A percentile compares a stretch with the other conserved stretches of the same genome.
Evolutionary conservation across 2,888 invertebrate species (phyloP).

Genomic region (Glyphotaelius pellucidus): DNA sequence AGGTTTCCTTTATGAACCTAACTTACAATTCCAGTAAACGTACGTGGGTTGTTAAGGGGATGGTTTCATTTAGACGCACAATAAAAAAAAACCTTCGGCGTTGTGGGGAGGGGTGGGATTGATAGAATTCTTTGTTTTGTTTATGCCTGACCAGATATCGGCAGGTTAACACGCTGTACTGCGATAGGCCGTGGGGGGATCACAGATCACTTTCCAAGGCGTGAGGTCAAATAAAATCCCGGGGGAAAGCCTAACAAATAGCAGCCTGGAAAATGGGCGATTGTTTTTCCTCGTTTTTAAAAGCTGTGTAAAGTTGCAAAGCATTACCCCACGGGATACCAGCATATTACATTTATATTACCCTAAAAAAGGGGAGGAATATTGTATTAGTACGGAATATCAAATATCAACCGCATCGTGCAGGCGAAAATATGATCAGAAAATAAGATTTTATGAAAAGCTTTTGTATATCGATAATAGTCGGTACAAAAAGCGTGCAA

Average conservation of each 20-base stretch:
- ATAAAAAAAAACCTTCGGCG: neutral
- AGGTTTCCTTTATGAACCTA: neutral
- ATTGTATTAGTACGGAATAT: neutral
- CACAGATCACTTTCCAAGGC: conserved; percentile 41
- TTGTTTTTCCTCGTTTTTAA: conserved; percentile 47
- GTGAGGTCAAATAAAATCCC: conserved; percentile 34
- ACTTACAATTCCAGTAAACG: neutral
- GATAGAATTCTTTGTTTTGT: neutral
- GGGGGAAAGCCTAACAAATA: conserved; percentile 62
- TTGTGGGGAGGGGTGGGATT: neutral
- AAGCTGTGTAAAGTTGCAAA: conserved; percentile 47
- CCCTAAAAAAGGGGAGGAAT: neutral
- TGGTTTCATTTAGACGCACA: neutral
- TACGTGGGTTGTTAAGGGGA: neutral
- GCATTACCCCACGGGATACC: conserved; percentile 31
- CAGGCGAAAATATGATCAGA: neutral
- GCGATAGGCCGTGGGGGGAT: conserved; percentile 29
- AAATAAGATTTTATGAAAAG: neutral
- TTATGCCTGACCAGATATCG: neutral
- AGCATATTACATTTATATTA: conserved; percentile 8
- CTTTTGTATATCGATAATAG: neutral
- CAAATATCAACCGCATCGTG: neutral
- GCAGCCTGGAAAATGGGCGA: conserved; percentile 60
- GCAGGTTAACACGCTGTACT: neutral
- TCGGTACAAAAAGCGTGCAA: neutral